phyloP scores from a whole-genome alignment of 2,797 vertebrate species.

The Hydrophis major region DNA sequence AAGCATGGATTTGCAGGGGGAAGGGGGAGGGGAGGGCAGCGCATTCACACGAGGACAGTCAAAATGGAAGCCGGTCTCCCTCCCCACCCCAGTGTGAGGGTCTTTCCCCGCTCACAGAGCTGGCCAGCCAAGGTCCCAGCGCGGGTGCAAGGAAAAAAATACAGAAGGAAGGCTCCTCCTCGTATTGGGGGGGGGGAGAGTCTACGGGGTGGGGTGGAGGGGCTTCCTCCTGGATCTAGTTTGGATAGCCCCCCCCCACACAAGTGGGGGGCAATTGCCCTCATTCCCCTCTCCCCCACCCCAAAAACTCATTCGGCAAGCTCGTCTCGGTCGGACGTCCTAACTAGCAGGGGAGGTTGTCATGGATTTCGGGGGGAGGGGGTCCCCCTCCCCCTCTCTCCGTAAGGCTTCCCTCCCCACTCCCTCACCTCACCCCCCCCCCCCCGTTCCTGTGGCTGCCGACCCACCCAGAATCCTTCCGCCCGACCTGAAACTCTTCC shows the following conservation, averaged over 20 bases:
- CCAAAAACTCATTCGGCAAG: no score
- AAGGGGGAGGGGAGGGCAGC: no score
- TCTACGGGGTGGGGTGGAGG: conserved; percentile 11
- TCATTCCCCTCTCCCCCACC: no score
- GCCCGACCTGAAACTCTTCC: neutral
- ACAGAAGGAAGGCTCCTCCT: conserved; percentile 25
- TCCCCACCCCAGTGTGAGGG: no score
- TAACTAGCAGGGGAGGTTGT: neutral
- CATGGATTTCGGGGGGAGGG: neutral
- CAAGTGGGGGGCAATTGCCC: no score
- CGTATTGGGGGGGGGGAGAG: neutral
- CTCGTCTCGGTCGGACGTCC: no score
- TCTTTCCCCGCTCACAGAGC: no score
- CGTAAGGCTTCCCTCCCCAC: no score
- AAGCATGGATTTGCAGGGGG: no score
- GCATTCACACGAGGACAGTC: neutral
- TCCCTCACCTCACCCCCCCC: neutral
- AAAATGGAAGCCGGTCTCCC: no score
- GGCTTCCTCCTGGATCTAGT: neutral
- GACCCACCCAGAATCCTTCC: neutral
- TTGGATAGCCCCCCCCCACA: neutral
- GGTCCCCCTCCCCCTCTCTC: no score
- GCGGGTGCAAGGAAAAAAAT: neutral
- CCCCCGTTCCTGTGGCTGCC: neutral
- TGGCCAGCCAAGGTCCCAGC: neutral